These are phyloP conservation scores for Chrysotoxum bicinctum DNA, from an alignment of 2,888 invertebrate genomes.

Conservation along the genomic window DNA sequence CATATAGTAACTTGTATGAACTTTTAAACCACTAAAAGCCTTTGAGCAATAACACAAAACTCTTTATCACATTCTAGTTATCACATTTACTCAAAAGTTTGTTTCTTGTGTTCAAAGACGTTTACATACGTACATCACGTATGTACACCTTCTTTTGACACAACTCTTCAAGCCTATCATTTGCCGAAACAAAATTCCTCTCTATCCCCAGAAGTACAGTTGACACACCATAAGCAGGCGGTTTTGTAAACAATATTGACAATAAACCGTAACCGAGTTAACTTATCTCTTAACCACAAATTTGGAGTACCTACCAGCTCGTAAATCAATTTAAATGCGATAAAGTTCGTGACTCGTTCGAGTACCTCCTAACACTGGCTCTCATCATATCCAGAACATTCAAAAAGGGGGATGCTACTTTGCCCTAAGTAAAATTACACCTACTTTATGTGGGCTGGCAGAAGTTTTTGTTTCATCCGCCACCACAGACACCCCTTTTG, in stretches of 20 bases:
- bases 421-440: slow-evolving; percentile 52
- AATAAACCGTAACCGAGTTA: slow-evolving; percentile 34
- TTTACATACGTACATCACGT: too few species aligned
- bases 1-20: too few species aligned
- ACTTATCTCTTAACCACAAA: slow-evolving; percentile 55
- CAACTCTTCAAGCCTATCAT: background rate
- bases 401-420: background rate
- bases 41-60: too few species aligned
- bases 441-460: slow-evolving; percentile 24
- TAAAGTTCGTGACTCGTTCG: slow-evolving; percentile 52
- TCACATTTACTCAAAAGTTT: too few species aligned
- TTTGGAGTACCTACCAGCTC: slow-evolving; percentile 55
- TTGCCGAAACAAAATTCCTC: background rate
- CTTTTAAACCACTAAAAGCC: too few species aligned
- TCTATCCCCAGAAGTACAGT: background rate
- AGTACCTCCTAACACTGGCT: slow-evolving; percentile 39
- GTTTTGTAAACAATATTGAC: slow-evolving; percentile 31
- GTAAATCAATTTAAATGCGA: slow-evolving; percentile 61
- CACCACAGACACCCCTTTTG: slow-evolving; percentile 11
- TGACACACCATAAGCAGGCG: slow-evolving; percentile 52
- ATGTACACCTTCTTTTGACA: background rate
- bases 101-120: too few species aligned
- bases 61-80: too few species aligned
- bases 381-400: slow-evolving; percentile 35
- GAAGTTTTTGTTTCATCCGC: slow-evolving; percentile 19